These are phyloP conservation scores for Sula dactylatra DNA, from an alignment of 2,113 vertebrate species.

Conservation along the genomic window DNA sequence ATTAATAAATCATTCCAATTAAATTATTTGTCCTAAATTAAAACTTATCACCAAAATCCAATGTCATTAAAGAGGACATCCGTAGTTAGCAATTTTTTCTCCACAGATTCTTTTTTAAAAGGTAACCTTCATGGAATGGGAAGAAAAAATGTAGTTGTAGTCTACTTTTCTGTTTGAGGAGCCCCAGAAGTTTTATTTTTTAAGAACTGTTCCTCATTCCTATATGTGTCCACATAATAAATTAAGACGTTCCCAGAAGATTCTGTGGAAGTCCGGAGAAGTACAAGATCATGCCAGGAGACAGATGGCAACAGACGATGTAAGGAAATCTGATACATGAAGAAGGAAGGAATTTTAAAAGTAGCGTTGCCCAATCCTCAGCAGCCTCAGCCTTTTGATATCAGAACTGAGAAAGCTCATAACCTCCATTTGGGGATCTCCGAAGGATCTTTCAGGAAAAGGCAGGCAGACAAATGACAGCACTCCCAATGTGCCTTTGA, in stretches of 20 bases:
- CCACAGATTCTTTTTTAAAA: background rate
- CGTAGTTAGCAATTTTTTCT: background rate
- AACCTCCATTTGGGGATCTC: background rate
- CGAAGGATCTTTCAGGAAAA: background rate
- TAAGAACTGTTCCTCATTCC: background rate
- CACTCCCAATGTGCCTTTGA: background rate
- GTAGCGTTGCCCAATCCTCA: background rate
- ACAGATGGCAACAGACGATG: rapidly evolving
- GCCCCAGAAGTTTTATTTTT: background rate
- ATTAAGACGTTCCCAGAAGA: background rate
- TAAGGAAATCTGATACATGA: background rate
- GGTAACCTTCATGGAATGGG: background rate
- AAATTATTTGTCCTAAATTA: slow-evolving; percentile 65
- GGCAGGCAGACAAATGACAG: background rate
- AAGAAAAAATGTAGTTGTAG: background rate
- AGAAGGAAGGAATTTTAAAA: background rate
- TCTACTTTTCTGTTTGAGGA: background rate
- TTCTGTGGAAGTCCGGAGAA: background rate
- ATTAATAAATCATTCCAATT: slow-evolving; percentile 60
- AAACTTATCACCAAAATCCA: slow-evolving; percentile 39
- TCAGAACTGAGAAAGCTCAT: background rate
- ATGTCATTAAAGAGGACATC: slow-evolving; percentile 47
- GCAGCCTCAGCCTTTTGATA: background rate
- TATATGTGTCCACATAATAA: background rate
- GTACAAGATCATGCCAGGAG: background rate